Evolutionary conservation across 1,140 invertebrate species (phyloP), one percentile per base, ranked within the genome.

Genomic region (Psilanteris sp.): DNA sequence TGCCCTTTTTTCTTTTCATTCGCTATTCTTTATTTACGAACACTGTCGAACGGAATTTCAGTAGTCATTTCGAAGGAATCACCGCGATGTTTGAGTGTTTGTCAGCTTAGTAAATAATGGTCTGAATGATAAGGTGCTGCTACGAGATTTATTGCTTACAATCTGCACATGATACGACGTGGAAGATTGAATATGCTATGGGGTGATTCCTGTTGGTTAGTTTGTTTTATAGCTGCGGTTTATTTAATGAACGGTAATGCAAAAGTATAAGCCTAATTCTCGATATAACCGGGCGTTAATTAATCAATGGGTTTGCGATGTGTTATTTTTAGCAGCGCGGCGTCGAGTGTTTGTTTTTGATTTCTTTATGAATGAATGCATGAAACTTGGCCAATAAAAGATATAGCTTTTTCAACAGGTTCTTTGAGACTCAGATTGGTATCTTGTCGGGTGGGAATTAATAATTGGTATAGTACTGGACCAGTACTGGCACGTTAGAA

Each of bases 41-140:
- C 57, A 22, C 52, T 16, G 50, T 61, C 43, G 31, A 62, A 54
- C 57, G 75, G 57, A 73, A 78, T 78, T 62, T 73, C 75, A 70
- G 64, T 78, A 78, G 75, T 78, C 64, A 78, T 78, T 73, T 78
- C 43, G 62, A 66, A 70, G 34, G 68, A 73, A 78, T 70, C 68
- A 66, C 64, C 44, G 48, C 39, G 75, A 78, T 70, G 75, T 70
- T 73, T 68, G 70, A 67, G 59, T 74, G 64, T 74, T 78, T 66
- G 76, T 74, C 76, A 74, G 70, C 41, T 71, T 54, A 50, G 70
- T 78, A 73, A 78, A 70, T 78, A 78, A 78, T 78, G 75, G 68
- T 48, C 44, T 18, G 11, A 61, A 34, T 73, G 62, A 77, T 72
- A 71, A 77, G 61, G 62, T 50, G 67, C 55, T 48, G 68, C 29